Conservation (phyloP, 2,113 vertebrate species). For the Tyrannus savana region DNA sequence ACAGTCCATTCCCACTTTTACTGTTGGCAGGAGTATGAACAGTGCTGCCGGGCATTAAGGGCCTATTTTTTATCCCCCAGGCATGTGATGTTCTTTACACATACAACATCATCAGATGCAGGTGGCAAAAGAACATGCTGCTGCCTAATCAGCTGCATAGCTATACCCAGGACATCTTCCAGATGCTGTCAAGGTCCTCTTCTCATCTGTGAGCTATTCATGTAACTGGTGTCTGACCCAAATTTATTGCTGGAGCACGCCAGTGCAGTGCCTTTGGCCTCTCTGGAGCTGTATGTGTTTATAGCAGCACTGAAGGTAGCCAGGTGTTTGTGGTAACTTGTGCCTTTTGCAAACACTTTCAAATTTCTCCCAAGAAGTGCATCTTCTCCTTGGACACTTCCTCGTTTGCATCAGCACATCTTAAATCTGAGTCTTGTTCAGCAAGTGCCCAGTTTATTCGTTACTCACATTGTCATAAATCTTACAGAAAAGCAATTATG, state of each 20-base stretch:
- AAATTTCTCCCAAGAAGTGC: background rate
- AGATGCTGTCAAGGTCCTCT: background rate
- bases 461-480: constrained; percentile 58
- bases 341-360: background rate
- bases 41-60: background rate
- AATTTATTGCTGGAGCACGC: background rate
- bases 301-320: background rate
- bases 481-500: constrained; percentile 40
- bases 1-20: background rate
- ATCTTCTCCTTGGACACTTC: background rate
- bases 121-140: background rate
- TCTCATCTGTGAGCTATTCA: background rate
- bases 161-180: background rate
- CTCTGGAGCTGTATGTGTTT: background rate
- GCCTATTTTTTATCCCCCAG: background rate
- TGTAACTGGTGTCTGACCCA: background rate
- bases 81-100: background rate
- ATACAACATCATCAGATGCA: background rate
- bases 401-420: constrained; percentile 27
- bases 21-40: background rate
- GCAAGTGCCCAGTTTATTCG: constrained; percentile 52
- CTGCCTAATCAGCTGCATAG: background rate
- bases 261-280: background rate
- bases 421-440: constrained; percentile 40
- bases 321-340: background rate